Evolutionary conservation across 2,113 vertebrate species (phyloP).

Genomic region (Nannobrachium achirus): DNA sequence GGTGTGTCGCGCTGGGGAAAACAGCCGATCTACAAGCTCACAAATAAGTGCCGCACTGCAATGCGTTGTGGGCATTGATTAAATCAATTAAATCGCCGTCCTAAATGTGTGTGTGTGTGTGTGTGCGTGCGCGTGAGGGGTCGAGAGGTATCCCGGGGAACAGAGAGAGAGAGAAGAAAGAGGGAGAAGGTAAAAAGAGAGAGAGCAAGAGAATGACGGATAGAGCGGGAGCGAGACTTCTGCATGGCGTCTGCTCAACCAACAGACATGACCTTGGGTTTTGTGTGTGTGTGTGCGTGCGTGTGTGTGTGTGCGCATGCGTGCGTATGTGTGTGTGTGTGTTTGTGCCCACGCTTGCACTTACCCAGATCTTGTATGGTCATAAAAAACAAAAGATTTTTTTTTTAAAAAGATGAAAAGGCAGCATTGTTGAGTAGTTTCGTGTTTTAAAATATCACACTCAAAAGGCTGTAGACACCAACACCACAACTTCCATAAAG

Average conservation of each 20-base stretch:
- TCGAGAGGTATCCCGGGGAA: slow-evolving; percentile 5
- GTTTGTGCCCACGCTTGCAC: too few species aligned
- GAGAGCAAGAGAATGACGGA: slow-evolving; percentile 1
- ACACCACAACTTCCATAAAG: too few species aligned
- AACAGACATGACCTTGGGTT: background rate
- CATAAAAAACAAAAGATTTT: too few species aligned
- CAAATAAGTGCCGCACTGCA: too few species aligned
- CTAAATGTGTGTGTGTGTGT: slow-evolving; percentile 1
- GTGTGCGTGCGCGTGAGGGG: background rate
- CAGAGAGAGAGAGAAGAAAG: too few species aligned
- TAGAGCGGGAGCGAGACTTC: background rate
- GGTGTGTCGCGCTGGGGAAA: background rate
- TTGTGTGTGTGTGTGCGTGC: slow-evolving; percentile 1
- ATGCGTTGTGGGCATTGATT: too few species aligned
- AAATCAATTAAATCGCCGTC: too few species aligned
- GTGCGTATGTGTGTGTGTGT: slow-evolving; percentile 18
- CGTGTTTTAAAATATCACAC: too few species aligned
- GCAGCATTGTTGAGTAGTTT: background rate
- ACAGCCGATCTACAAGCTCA: too few species aligned
- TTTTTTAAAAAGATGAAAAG: background rate
- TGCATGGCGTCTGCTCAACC: background rate
- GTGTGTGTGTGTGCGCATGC: background rate
- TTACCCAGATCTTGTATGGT: too few species aligned
- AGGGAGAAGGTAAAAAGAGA: slow-evolving; percentile 20
- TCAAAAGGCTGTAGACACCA: too few species aligned